phyloP scores from a whole-genome alignment of 2,888 invertebrate genomes.

The Pandemis corylana region DNA sequence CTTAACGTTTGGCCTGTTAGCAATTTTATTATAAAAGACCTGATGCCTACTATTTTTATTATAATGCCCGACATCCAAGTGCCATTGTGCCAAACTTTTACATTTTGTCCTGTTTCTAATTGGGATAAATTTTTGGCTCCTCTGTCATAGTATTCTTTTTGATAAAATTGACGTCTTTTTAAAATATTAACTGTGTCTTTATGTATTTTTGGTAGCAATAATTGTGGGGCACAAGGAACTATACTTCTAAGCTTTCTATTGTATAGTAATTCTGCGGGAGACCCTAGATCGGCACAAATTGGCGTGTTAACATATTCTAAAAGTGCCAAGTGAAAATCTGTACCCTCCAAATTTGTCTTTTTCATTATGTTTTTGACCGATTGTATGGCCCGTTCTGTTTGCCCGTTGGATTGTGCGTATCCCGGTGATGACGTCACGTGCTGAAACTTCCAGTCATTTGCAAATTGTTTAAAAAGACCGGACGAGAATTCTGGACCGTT shows the following conservation, averaged over 20 bases:
- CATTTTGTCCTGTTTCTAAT: not conserved
- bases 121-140: not conserved
- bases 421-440: constrained; percentile 13
- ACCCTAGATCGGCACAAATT: not conserved
- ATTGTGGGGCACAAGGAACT: constrained; percentile 2
- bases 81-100: constrained; percentile 3
- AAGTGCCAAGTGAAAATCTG: too few species aligned
- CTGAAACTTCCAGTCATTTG: constrained; percentile 30
- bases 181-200: not conserved
- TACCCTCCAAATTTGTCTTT: too few species aligned
- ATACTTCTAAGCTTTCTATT: constrained; percentile 14
- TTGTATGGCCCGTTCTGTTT: constrained; percentile 33
- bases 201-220: constrained; percentile 10
- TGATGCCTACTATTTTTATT: not conserved
- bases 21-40: constrained; percentile 14
- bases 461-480: constrained; percentile 21
- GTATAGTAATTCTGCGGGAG: constrained; percentile 13
- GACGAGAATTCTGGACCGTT: constrained; percentile 29
- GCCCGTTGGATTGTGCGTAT: constrained; percentile 8
- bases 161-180: not conserved
- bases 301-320: not conserved
- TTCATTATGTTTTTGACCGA: constrained; percentile 22
- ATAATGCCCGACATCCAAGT: not conserved
- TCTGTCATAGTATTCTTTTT: constrained; percentile 12
- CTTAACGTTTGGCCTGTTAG: not conserved